Evolutionary conservation across 2,113 vertebrate genomes (phyloP), one percentile per base, ranked within the genome.

Genomic region (Corynorhinus townsendii): DNA sequence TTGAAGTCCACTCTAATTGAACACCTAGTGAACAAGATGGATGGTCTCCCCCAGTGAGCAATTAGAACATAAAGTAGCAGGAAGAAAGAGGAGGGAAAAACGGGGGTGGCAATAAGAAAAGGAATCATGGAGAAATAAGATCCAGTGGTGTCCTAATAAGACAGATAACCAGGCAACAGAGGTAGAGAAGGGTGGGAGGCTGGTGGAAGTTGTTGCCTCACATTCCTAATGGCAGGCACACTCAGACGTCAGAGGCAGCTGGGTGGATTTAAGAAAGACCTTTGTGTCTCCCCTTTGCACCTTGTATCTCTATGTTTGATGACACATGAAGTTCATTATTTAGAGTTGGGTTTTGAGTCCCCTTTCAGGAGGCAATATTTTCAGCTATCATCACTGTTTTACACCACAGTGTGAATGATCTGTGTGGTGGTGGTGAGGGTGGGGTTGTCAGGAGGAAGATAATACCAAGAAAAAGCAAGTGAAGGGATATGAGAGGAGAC

Each of bases 31-130:
- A 91, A 56, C 35, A 89, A 96, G 95, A 96, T 64, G 80, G 59
- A 96, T 84, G 69, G 22, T 40, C 12, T 59, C 45, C n/a, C 16
- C 83, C 15, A 43, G 86, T 68, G 89, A 91, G 84, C 71, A 71
- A 90, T 97, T 87, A 91, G 80, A 96, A 79, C 59, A 56, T 45
- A 54, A 97, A 96, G 81, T 87, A 95, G 91, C 80, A 93, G 76
- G 72, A 64, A 81, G 72, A 88, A 94, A 85, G 45, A 72, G 12
- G 64, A 94, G 30, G 59, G 28, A 19, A 82, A 76, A 95, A 35
- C 3, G 62, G 45, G 47, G 7, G 16, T 40, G 35, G 43, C 43
- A 86, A 54, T 62, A 28, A 9, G 49, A 89, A 75, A 86, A 56
- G 71, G 38, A 54, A 47, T 54, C 22, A 11, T 5, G 28, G 56